Conservation (phyloP, 2,888 invertebrate species). For the Crepidodera aurea region DNA sequence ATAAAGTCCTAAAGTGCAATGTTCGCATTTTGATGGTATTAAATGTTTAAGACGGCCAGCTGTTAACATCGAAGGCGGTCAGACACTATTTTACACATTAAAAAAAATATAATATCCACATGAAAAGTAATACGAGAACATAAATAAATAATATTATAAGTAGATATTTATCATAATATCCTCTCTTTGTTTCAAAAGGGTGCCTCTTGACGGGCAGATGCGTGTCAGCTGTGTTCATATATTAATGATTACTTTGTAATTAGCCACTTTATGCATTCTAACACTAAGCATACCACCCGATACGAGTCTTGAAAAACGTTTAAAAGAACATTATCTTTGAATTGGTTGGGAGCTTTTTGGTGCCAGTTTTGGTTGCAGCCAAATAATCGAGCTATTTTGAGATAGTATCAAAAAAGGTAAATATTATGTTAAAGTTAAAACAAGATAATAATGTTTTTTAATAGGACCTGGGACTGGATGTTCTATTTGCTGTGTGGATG, state of each 20-base stretch:
- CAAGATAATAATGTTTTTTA: no score
- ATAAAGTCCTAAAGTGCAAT: no score
- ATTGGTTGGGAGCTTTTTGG: conserved; percentile 4
- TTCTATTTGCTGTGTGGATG: no score
- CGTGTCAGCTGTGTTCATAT: conserved; percentile 59
- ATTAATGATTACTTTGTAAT: conserved; percentile 63
- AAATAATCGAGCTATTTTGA: no score
- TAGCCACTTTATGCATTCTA: conserved; percentile 58
- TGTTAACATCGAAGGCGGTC: conserved; percentile 20
- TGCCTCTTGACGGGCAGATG: conserved; percentile 61
- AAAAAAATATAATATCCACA: conserved; percentile 43
- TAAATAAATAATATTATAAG: conserved; percentile 60
- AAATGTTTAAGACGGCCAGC: conserved; percentile 11
- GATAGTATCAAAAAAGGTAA: no score
- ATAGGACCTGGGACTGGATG: no score
- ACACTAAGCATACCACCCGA: conserved; percentile 55
- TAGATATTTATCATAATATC: conserved; percentile 62
- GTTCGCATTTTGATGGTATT: background rate
- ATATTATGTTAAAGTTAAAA: no score
- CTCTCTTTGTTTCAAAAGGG: conserved; percentile 60
- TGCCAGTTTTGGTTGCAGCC: background rate
- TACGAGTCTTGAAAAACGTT: conserved; percentile 23
- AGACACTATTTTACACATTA: conserved; percentile 25
- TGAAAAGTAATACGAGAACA: conserved; percentile 56
- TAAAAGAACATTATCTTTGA: conserved; percentile 29